These are phyloP conservation scores for Coreoperca whiteheadi DNA, from an alignment of 2,113 vertebrate genomes.

Conservation along the genomic window DNA sequence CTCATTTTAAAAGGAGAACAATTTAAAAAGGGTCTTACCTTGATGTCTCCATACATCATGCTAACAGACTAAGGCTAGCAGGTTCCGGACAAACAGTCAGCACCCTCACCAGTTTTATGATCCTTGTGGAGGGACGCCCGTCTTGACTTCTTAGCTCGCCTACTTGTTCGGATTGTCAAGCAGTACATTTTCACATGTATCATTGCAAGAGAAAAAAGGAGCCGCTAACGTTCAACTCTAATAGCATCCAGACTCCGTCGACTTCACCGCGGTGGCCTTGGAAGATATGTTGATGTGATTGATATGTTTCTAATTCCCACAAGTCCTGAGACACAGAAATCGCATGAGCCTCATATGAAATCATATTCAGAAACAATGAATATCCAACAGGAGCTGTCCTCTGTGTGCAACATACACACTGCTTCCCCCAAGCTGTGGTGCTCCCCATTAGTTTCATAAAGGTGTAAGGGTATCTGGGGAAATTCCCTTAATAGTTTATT, in stretches of 20 bases:
- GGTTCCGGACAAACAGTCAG: neutral
- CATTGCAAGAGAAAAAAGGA: neutral
- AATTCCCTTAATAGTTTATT: constrained; percentile 70
- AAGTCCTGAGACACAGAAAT: neutral
- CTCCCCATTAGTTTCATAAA: constrained; percentile 65
- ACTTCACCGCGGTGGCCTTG: no score
- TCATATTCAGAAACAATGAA: constrained; percentile 12
- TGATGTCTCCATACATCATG: neutral
- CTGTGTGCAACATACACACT: constrained; percentile 14
- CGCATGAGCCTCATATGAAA: constrained; percentile 4
- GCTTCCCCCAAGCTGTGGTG: constrained; percentile 27
- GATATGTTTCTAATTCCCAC: neutral
- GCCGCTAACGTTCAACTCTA: no score
- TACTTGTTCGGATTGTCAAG: neutral
- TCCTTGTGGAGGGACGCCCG: neutral
- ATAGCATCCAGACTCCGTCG: no score
- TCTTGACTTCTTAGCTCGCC: neutral
- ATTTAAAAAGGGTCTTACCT: no score
- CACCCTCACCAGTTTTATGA: neutral
- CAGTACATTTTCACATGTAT: neutral
- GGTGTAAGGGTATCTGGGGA: constrained; percentile 68
- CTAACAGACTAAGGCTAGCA: neutral
- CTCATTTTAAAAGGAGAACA: no score
- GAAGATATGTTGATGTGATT: neutral
- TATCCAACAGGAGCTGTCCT: constrained; percentile 7